Base-by-base conservation (phyloP, 2,888 invertebrate genomes). In the Acanthopleura granulata region DNA sequence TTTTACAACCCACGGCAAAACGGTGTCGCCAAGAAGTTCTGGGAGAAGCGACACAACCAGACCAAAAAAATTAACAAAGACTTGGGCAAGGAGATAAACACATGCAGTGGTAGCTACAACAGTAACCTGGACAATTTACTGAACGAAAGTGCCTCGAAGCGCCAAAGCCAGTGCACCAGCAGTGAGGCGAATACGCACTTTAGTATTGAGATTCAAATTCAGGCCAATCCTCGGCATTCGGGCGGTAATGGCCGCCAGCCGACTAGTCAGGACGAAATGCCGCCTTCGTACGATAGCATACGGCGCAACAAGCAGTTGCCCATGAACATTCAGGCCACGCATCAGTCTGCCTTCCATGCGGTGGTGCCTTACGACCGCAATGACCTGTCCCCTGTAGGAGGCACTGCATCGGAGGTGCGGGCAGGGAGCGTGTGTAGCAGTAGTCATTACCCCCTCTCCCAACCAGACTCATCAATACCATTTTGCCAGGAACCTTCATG, bases 1-100 rank as follows among this genome's bases (percentile, higher is more conserved):
- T 97, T 97, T 90, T 97, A 97, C 88, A 97, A 97, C 90, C 96
- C 97, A 0, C 95, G 96, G 89, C 97, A 97, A 91, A 97, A 96
- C 90, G 96, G 96, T 57, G 96, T 96, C 0, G 97, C 97, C 0
- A 93, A 96, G 80, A 96, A 96, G 87, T 97, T 97, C 89, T 97
- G 97, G 91, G 95, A 95, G 84, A 95, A 95, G 79, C 83, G 85
- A 16, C 87, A 87, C 75, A 83, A 83, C 61, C 85, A 87, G 77
- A 83, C 84, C 40, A 87, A 87, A 74, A 77, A 87, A 30, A 82
- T 88, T 73, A 86, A 84, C 74, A 86, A 86, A 78, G 85, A 88
- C 72, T 81, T 87, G 73, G 84, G 84, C 22, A 85, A 85, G 76
- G 87, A 87, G 72, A 79, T 85, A 6, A 86, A 85, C 49, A 71